Evolutionary conservation across 2,888 invertebrate species (phyloP).

Genomic region (Cyclophora albipunctata): DNA sequence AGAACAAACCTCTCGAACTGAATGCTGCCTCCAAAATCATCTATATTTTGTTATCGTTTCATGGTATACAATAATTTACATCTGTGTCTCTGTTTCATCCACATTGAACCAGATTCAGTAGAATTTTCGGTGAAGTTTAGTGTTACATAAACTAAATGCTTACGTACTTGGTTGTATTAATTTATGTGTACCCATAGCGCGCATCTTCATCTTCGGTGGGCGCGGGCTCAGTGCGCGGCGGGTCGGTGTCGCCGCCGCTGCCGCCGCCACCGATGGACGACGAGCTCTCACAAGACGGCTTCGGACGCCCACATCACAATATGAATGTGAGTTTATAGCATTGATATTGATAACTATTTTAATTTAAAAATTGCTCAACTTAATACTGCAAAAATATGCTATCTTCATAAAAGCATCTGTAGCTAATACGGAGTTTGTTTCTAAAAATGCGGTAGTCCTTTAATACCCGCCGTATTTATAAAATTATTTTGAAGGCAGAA

Average conservation of each 20-base stretch:
- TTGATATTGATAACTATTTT: not conserved
- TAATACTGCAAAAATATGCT: not conserved
- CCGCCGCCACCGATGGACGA: constrained; percentile 91
- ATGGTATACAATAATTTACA: too few relatives aligned
- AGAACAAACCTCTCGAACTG: too few relatives aligned
- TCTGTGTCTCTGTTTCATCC: too few relatives aligned
- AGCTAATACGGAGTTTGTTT: too few relatives aligned
- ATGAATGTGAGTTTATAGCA: constrained; percentile 36
- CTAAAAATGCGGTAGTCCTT: not conserved
- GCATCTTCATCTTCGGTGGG: constrained; percentile 57
- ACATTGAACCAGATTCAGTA: too few relatives aligned
- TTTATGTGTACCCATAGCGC: constrained; percentile 32
- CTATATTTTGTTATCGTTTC: too few relatives aligned
- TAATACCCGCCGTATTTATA: not conserved
- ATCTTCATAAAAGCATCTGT: too few relatives aligned
- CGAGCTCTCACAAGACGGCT: constrained; percentile 81
- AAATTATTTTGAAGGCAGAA: constrained; percentile 30
- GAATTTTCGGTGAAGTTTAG: too few relatives aligned
- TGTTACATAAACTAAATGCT: too few relatives aligned
- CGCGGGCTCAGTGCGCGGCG: constrained; percentile 61
- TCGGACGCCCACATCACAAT: constrained; percentile 79
- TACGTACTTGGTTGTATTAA: too few relatives aligned
- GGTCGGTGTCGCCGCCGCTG: constrained; percentile 87
- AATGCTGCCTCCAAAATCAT: too few relatives aligned
- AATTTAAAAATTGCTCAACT: not conserved